Conservation (phyloP, 2,113 vertebrate species). For the Orcinus orca region DNA sequence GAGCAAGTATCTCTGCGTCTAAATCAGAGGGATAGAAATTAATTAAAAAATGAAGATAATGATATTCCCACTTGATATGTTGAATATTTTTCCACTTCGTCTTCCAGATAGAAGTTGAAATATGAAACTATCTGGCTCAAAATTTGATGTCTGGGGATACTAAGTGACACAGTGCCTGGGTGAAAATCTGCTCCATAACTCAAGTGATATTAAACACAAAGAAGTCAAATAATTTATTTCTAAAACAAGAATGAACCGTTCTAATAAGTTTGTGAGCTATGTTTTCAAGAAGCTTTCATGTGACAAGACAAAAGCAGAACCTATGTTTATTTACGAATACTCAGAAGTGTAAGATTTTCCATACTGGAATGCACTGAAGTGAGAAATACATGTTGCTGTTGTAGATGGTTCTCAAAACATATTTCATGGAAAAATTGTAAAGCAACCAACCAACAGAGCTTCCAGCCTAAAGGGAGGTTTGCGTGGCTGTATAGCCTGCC, state of each 20-base stretch:
- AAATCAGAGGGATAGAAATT: background rate
- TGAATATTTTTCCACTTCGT: background rate
- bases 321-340: background rate
- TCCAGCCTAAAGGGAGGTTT: background rate
- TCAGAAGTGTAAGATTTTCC: background rate
- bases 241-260: background rate
- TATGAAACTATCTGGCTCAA: background rate
- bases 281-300: background rate
- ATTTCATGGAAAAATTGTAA: background rate
- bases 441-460: background rate
- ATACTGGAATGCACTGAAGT: background rate
- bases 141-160: background rate
- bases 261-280: background rate
- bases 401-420: background rate
- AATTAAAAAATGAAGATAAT: background rate
- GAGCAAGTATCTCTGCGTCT: background rate
- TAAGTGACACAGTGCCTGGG: background rate
- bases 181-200: background rate
- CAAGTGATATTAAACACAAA: background rate
- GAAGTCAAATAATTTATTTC: background rate
- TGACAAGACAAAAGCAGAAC: constrained; percentile 9
- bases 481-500: background rate
- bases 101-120: background rate
- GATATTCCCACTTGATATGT: background rate
- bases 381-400: background rate